Conservation (phyloP, 2,797 vertebrate genomes). For the Carduelis carduelis region DNA sequence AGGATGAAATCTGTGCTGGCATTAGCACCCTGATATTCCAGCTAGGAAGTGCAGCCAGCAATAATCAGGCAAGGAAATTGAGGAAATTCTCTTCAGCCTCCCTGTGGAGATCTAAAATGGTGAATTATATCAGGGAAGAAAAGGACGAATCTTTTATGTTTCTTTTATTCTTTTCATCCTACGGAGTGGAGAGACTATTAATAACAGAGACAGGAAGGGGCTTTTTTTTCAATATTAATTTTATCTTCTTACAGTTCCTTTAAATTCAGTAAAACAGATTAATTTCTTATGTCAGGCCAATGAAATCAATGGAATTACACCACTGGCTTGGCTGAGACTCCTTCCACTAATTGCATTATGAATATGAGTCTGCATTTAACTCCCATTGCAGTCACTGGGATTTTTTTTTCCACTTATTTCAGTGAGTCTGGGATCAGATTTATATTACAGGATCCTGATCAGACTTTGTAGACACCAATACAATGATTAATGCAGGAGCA, state of each 20-base stretch:
- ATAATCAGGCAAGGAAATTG: neutral
- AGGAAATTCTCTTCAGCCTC: neutral
- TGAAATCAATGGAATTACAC: conserved; percentile 48
- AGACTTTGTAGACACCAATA: neutral
- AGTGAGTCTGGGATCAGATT: neutral
- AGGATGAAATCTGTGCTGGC: neutral
- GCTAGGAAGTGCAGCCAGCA: neutral
- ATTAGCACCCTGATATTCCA: neutral
- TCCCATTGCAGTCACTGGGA: neutral
- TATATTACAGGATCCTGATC: neutral
- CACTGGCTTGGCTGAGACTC: neutral
- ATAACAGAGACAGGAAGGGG: conserved; percentile 12
- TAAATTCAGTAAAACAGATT: conserved; percentile 54
- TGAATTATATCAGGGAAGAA: conserved; percentile 30
- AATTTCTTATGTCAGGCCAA: conserved; percentile 45
- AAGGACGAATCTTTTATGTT: conserved; percentile 7
- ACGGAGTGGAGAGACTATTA: neutral
- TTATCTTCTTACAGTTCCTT: conserved; percentile 43
- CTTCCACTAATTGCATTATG: conserved; percentile 24
- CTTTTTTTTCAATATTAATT: neutral
- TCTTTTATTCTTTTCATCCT: conserved; percentile 27
- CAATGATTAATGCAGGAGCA: neutral
- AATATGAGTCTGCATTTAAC: neutral
- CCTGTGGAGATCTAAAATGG: conserved; percentile 17
- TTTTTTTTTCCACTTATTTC: neutral